Evolutionary conservation across 2,888 invertebrate species (phyloP), one percentile per base, ranked within the genome.

Genomic region (Subacronicta megacephala): DNA sequence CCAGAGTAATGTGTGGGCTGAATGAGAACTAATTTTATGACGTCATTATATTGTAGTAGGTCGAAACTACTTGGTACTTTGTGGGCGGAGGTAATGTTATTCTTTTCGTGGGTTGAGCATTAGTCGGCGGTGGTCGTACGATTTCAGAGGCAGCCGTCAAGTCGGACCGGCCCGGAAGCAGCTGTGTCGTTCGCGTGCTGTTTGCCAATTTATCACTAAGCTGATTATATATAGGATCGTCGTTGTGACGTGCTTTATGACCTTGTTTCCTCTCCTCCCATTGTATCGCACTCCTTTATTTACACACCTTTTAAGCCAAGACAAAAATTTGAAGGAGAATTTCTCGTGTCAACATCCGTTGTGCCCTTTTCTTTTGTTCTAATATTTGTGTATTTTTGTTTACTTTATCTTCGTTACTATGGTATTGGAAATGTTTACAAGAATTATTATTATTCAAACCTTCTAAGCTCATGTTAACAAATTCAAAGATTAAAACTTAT

Each of bases 151-250:
- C 71, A 77, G 71, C 69, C 63, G 56, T 65, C 62, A 67, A 26
- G 35, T 44, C 62, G 55, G 66, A 58, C 66, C 49, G 67, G 60
- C 66, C 80, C 87, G 91, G 93, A 92, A 91, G 83, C 92, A 93
- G 92, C 92, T 93, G 93, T 83, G 92, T 88, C 88, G 89, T 81
- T 93, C 85, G 93, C 93, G 93, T 94, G 93, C 84, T 93, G 87
- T 93, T 93, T 93, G 90, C 92, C 93, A 93, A 94, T 94, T 93
- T 93, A 93, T 93, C 92, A 93, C 93, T 91, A 93, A 93, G 93
- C 92, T 92, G 92, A 94, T 93, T 93, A 93, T 92, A 91, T 93
- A 91, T 89, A 92, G 92, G 92, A 89, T 86, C 83, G 89, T 89
- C 89, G 83, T 84, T 82, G 84, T 87, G 91, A 90, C 91, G 88